These are phyloP conservation scores for Xylocopa sonorina DNA, from an alignment of 1,140 invertebrate genomes.

Conservation along the genomic window DNA sequence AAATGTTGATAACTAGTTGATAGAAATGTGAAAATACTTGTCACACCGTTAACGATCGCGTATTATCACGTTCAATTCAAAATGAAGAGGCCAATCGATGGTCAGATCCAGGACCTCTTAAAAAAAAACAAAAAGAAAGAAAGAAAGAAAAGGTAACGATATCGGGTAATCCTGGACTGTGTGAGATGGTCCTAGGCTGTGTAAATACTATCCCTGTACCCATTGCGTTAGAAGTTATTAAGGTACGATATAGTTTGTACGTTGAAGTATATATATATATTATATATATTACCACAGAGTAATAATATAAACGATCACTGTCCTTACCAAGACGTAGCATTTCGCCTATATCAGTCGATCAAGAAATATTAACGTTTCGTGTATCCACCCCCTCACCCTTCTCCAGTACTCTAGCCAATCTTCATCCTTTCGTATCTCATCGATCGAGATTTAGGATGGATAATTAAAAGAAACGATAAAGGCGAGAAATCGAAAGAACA, in stretches of 20 bases:
- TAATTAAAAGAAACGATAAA: not conserved
- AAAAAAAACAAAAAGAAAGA: too few species aligned
- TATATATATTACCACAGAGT: conserved; percentile 58
- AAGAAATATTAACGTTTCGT: conserved; percentile 64
- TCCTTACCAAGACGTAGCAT: conserved; percentile 58
- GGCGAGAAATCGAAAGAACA: not conserved
- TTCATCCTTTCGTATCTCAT: conserved; percentile 14
- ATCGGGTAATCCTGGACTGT: conserved; percentile 43
- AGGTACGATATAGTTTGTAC: conserved; percentile 75
- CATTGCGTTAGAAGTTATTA: conserved; percentile 60
- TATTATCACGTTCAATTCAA: conserved; percentile 31
- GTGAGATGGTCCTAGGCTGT: conserved; percentile 57
- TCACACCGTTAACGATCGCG: conserved; percentile 69
- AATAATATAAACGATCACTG: conserved; percentile 59
- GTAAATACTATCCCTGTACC: conserved; percentile 63
- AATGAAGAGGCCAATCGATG: conserved; percentile 2
- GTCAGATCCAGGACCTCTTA: conserved; percentile 1
- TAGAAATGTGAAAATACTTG: conserved; percentile 78
- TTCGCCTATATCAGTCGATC: conserved; percentile 57
- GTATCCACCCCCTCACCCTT: conserved; percentile 30
- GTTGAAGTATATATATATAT: conserved; percentile 65
- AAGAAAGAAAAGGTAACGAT: too few species aligned
- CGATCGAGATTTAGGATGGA: not conserved
- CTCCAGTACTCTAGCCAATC: not conserved
- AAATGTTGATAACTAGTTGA: conserved; percentile 81